Evolutionary conservation across 2,888 invertebrate genomes (phyloP), one percentile per base, ranked within the genome.

Genomic region (Hemicrepidius hirtus): DNA sequence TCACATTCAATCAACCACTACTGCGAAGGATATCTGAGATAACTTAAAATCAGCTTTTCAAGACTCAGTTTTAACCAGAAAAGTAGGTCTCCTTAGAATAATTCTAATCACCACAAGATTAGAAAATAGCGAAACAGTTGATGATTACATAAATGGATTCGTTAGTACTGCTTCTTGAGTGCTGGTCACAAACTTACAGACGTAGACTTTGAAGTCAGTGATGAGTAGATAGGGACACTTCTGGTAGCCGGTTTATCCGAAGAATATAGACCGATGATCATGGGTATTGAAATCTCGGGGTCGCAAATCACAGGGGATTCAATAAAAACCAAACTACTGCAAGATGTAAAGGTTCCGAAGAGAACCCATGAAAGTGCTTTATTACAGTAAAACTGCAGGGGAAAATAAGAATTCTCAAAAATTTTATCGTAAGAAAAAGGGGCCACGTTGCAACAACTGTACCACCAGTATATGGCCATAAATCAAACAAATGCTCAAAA

Each of bases 221-320:
- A 82, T 16, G 78, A 80, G 71, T 83, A 81, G 80, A 64, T 84
- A 4, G 82, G 80, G 6, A 78, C 80, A 1, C 68, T 84, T 4
- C 68, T 84, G 49, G 68, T 83, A 12, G 79, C 81, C 12, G 80
- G 81, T 21, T 57, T 82, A 12, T 78, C 80, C 6, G 79, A 82
- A n/a, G 64, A 76, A 21, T 81, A 79, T 60, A 70, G 73, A 20
- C 82, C 82, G 4, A 81, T 83, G 80, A 80, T 83, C 28, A 80
- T 81, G 77, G 77, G 64, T 6, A 41, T 77, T 4, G 76, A 81
- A 60, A 80, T 75, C 46, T 81, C 78, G 12, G 80, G 81, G 37
- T 71, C 71, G 0, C 16, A 60, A n/a, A 79, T 84, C 16, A 77
- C 78, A 5, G 76, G 55, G 7, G 82, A 82, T 68, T 62, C 76